Evolutionary conservation across 2,888 invertebrate species (phyloP), one percentile per base, ranked within the genome.

Genomic region (Metalampra italica): DNA sequence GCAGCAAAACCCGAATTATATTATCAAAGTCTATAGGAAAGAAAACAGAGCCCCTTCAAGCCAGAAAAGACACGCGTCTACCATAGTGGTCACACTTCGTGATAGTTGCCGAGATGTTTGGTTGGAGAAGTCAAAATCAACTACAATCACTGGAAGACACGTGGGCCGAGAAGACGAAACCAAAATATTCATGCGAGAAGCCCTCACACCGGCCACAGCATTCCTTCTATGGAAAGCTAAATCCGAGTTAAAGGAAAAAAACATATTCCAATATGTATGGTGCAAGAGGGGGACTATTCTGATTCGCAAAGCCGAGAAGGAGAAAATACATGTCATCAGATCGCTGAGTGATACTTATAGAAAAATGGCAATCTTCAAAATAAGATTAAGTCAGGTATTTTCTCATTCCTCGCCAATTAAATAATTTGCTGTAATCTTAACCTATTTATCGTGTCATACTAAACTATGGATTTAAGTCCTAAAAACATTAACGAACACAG

Each of bases 201-300:
- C 47, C 0, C 46, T 45, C 9, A 46, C 52, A 9, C 48, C 54
- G 0, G 22, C 29, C 8, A 49, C 47, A 0, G 46, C 50, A 7
- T 54, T 42, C 15, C 29, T 54, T 4, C 45, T 54, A 14, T 54
- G 48, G 48, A 50, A 52, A 29, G 11, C 49, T 1, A 52, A 52
- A 29, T 32, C 5, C 0, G 50, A 50, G 29, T 47, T 53, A 1
- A 55, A 50, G 37, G 46, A 46, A n/a, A n/a, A n/a, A 3, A 38
- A 32, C 0, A 5, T 42, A 5, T 54, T 22, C 12, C 47, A 50
- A 29, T 55, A 43, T 32, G 38, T 57, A 13, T 54, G 54, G 54
- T 54, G 44, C 15, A 46, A 57, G 47, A 48, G 52, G 9, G 51
- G 56, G 3, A n/a, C 9, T 3, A 43, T 56, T 1, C 8, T 54